Percentiles rank a stretch among this genome's conserved stretches.
phyloP scores from a whole-genome alignment of 2,888 invertebrate genomes.

The Dicyrtoma fusca region DNA sequence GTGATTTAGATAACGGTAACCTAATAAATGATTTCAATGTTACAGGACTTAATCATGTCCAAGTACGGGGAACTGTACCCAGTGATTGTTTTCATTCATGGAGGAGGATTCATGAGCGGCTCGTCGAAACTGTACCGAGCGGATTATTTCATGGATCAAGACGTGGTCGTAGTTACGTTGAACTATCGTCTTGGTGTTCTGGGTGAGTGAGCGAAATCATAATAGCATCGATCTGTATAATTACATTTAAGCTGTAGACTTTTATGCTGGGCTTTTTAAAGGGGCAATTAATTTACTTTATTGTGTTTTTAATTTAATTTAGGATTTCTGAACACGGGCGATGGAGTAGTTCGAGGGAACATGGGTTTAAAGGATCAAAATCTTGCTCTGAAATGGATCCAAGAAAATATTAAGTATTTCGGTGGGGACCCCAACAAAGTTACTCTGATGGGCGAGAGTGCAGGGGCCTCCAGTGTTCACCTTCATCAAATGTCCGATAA shows the following conservation, averaged over 20 bases:
- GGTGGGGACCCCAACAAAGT: not conserved
- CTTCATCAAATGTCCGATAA: not conserved
- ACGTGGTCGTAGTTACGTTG: not conserved
- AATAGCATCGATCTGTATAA: not conserved
- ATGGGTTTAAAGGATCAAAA: constrained; percentile 15
- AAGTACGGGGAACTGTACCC: not conserved
- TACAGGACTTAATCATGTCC: not conserved
- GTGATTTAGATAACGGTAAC: too few relatives aligned
- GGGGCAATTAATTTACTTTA: too few relatives aligned
- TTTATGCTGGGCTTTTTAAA: too few relatives aligned
- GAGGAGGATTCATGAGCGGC: constrained; percentile 8
- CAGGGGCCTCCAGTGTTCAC: constrained; percentile 10
- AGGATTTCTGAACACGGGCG: constrained; percentile 9
- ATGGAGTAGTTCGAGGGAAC: not conserved
- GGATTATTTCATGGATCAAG: constrained; percentile 12
- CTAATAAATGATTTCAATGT: not conserved
- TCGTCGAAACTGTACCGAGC: not conserved
- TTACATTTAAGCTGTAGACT: too few relatives aligned
- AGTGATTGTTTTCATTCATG: not conserved
- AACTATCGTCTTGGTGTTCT: constrained; percentile 8
- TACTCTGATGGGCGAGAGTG: constrained; percentile 3
- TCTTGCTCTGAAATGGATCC: not conserved
- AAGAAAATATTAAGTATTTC: not conserved
- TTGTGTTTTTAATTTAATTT: too few relatives aligned
- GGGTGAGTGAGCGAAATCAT: constrained; percentile 4